A percentile compares a stretch with the other conserved stretches of the same genome.
These are phyloP conservation scores for Cyphomyrus plagiostoma DNA, from an alignment of 2,113 vertebrate species.

Conservation along the genomic window DNA sequence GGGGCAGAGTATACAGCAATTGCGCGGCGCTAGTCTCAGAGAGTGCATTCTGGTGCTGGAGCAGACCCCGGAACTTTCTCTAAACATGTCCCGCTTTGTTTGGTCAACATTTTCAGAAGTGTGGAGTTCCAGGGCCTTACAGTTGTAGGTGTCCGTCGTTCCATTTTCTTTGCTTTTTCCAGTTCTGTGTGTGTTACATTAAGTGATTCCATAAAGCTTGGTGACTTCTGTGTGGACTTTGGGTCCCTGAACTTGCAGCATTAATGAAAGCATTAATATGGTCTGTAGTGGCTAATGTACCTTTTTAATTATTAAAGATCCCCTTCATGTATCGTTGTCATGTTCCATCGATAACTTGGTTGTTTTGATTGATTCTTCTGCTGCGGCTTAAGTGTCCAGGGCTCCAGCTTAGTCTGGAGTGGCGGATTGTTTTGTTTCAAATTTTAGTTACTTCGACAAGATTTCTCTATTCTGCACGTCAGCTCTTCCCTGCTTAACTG, in stretches of 20 bases:
- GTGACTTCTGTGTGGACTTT: background rate
- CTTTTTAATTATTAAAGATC: background rate
- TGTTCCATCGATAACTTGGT: background rate
- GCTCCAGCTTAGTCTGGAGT: background rate
- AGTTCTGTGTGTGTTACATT: background rate
- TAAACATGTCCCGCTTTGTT: constrained; percentile 36
- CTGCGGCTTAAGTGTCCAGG: background rate
- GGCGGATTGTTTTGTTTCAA: background rate
- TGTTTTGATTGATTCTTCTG: background rate
- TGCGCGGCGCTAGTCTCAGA: background rate
- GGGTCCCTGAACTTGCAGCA: background rate
- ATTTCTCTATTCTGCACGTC: background rate
- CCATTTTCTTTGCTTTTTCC: background rate
- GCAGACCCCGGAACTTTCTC: background rate
- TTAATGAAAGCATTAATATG: background rate
- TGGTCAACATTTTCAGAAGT: constrained; percentile 38
- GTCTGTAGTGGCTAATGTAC: background rate
- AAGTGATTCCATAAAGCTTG: background rate
- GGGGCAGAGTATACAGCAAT: background rate
- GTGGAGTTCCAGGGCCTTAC: constrained; percentile 39
- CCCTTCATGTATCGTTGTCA: background rate
- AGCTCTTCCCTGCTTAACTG: background rate
- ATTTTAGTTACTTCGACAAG: background rate
- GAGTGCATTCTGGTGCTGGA: background rate
- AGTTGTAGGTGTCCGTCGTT: constrained; percentile 35